These are phyloP conservation scores for Heliconius ismenius DNA, from an alignment of 2,888 invertebrate genomes.

Conservation along the genomic window DNA sequence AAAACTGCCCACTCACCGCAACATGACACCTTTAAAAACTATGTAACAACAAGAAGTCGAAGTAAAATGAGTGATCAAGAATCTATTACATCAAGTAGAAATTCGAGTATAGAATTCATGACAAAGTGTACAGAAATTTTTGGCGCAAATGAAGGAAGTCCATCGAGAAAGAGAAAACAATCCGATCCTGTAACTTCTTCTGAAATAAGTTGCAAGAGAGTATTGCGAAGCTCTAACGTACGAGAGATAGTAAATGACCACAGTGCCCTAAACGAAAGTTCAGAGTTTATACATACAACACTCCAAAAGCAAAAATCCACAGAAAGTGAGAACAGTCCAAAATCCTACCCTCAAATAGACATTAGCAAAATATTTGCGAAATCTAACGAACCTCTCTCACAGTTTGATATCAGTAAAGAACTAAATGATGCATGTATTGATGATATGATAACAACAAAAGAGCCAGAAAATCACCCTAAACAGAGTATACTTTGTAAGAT, in stretches of 20 bases:
- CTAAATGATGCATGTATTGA: slow-evolving; percentile 12
- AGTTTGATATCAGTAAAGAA: slow-evolving; percentile 12
- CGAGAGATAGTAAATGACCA: slow-evolving; percentile 24
- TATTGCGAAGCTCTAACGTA: slow-evolving; percentile 54
- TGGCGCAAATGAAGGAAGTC: slow-evolving; percentile 10
- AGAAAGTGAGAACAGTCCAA: slow-evolving; percentile 7
- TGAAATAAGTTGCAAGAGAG: slow-evolving; percentile 52
- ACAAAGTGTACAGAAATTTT: neutral
- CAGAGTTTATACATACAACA: neutral
- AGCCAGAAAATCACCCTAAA: slow-evolving; percentile 38
- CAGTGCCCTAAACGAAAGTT: neutral
- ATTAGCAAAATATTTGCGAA: slow-evolving; percentile 26
- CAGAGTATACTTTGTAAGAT: slow-evolving; percentile 62
- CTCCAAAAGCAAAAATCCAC: slow-evolving; percentile 8
- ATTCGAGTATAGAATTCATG: slow-evolving; percentile 6
- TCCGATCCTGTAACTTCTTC: slow-evolving; percentile 45
- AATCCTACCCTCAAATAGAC: slow-evolving; percentile 8
- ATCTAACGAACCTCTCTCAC: slow-evolving; percentile 9
- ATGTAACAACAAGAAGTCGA: slow-evolving; percentile 49
- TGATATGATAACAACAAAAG: neutral
- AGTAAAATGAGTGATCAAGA: slow-evolving; percentile 43
- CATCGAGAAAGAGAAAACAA: slow-evolving; percentile 45
- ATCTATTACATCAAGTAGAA: slow-evolving; percentile 5
- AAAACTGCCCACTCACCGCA: neutral
- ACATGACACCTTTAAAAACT: slow-evolving; percentile 10